Percentiles rank a stretch among this genome's conserved stretches.
Conservation (phyloP, 1,140 invertebrate genomes). For the Drosophila bocqueti region DNA sequence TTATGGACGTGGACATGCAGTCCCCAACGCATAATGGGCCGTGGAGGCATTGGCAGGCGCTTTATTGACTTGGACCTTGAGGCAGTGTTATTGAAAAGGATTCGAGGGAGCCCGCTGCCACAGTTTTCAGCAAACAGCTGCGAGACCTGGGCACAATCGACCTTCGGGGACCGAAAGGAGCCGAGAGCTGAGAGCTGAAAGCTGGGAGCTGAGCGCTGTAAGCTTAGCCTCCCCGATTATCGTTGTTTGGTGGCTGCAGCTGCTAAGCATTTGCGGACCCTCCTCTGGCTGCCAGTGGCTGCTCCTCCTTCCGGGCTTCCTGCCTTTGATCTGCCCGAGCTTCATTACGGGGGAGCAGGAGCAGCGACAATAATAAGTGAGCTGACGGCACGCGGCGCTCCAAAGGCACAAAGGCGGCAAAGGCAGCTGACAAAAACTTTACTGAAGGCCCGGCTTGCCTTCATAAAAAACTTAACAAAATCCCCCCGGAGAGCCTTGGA, state of each 20-base stretch:
- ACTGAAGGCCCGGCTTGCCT: constrained; percentile 29
- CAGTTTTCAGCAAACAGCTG: constrained; percentile 57
- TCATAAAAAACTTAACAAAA: constrained; percentile 45
- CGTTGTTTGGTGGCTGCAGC: constrained; percentile 45
- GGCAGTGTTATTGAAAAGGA: constrained; percentile 70
- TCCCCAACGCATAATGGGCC: constrained; percentile 58
- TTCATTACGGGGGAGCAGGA: constrained; percentile 55
- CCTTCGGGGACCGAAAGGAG: constrained; percentile 60
- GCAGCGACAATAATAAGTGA: constrained; percentile 62
- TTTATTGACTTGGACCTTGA: constrained; percentile 69
- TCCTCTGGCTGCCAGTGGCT: not conserved
- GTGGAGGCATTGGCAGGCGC: constrained; percentile 28
- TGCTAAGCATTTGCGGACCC: constrained; percentile 42
- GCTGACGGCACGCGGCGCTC: constrained; percentile 38
- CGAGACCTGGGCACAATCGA: constrained; percentile 58
- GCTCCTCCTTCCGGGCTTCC: constrained; percentile 25
- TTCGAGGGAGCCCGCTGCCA: constrained; percentile 36
- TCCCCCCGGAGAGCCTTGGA: constrained; percentile 53
- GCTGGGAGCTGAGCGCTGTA: constrained; percentile 7
- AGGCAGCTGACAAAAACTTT: constrained; percentile 39
- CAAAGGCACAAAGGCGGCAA: constrained; percentile 68
- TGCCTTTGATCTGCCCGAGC: constrained; percentile 69
- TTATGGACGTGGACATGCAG: constrained; percentile 43
- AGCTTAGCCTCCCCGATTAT: constrained; percentile 57
- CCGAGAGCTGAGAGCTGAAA: constrained; percentile 20